A percentile compares a stretch with the other conserved stretches of the same genome.
These are phyloP conservation scores for Ctenodactylus gundi DNA, from an alignment of 2,113 vertebrate species.

Conservation along the genomic window DNA sequence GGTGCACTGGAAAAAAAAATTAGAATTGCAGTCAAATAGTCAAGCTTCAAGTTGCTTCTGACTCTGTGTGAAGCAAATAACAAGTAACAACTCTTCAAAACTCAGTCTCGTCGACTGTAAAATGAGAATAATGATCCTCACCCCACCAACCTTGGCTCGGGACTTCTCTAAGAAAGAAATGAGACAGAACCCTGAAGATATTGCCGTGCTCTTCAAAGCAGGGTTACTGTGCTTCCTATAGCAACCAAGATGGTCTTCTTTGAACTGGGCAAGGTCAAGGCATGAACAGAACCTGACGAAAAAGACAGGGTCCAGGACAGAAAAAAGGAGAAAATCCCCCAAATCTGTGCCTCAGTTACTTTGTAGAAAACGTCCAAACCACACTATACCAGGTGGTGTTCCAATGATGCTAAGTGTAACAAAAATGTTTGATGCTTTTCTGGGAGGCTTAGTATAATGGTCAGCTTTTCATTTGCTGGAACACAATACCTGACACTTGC, in stretches of 20 bases:
- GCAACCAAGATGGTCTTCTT: not conserved
- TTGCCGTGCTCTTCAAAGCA: not conserved
- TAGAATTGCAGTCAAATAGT: not conserved
- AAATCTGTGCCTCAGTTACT: not conserved
- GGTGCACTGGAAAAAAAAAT: conserved; percentile 21
- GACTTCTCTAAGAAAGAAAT: not conserved
- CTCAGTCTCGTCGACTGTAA: not conserved
- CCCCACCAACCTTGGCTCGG: not conserved
- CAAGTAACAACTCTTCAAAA: conserved; percentile 35
- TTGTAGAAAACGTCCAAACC: not conserved
- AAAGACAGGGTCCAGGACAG: not conserved
- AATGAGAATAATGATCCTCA: not conserved
- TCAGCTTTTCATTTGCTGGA: not conserved
- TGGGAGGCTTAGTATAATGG: not conserved
- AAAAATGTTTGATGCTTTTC: not conserved
- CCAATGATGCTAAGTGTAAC: not conserved
- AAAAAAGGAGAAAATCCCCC: not conserved
- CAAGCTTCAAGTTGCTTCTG: not conserved
- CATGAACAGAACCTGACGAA: not conserved
- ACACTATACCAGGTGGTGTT: not conserved
- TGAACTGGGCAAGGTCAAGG: not conserved
- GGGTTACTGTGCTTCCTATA: not conserved
- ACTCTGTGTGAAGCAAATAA: conserved; percentile 17
- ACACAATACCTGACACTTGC: not conserved
- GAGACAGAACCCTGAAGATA: not conserved